Base-by-base conservation (phyloP, 2,888 invertebrate species). In the Lepidocyrtinus sp. region DNA sequence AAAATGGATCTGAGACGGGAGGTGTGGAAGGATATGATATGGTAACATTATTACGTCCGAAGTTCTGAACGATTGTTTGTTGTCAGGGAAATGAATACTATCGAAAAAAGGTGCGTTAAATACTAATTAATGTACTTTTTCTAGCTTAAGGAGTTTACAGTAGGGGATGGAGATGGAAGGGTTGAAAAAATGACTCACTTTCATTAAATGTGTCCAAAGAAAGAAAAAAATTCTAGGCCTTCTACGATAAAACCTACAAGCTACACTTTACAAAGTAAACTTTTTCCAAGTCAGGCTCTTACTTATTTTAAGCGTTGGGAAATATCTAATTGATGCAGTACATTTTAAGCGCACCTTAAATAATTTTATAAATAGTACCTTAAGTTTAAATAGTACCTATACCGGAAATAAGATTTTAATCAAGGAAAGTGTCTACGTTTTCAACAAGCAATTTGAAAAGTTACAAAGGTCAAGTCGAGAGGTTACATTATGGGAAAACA, bases 191-290 rank as follows among this genome's bases (percentile, higher is more conserved):
- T 72, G 68, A 68, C 72, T 63, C 78, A 68, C 73, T 77, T 72
- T 26, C 72, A 77, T 59, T 59, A 19, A 63, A 71, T 77, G 71
- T 78, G 78, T 78, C 78, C 72, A 78, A 78, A 78, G 78, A 73
- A 64, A 59, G 19, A 55, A 61, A 59, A 61, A 46, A 3, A 21
- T 19, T 25, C 7, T 25, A 62, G 62, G 71, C 61, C 71, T 36
- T 62, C 1, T n/a, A 50, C 63, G 64, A 50, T 63, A 63, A 75
- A 26, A 76, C 24, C 55, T 70, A 70, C 70, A 70, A n/a, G 63
- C 67, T 59, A 27, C 55, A 64, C 27, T 46, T 65, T 21, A 59
- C 22, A 59, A 36, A 24, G 64, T 24, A 45, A 17, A 63, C 68
- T 71, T 61, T 59, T 77, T 64, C 68, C 78, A 78, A 78, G 78